Evolutionary conservation across 2,888 invertebrate genomes (phyloP).

Genomic region (Lacanobia wlatinum): DNA sequence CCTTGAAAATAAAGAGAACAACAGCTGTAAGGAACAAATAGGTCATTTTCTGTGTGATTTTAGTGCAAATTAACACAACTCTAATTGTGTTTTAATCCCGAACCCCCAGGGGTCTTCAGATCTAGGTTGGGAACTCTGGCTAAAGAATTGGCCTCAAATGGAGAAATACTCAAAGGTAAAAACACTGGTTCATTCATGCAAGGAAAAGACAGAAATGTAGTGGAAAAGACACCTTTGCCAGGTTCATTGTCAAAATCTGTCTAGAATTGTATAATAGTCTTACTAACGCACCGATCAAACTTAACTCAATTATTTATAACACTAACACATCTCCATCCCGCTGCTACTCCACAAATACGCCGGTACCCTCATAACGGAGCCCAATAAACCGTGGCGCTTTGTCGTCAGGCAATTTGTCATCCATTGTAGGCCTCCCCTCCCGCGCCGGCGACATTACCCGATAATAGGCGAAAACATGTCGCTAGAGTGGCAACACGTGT

Average conservation of each 20-base stretch:
- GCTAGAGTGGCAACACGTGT: conserved; percentile 85
- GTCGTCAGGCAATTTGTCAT: conserved; percentile 88
- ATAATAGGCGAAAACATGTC: conserved; percentile 77
- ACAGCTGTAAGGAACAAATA: too few species aligned
- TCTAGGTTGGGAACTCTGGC: background rate
- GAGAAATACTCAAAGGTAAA: background rate
- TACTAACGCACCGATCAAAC: too few species aligned
- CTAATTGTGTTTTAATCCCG: too few species aligned
- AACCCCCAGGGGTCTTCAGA: background rate
- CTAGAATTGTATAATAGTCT: too few species aligned
- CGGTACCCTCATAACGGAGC: conserved; percentile 87
- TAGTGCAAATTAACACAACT: too few species aligned
- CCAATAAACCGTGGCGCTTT: conserved; percentile 89
- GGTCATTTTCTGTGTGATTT: too few species aligned
- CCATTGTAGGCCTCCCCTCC: conserved; percentile 78
- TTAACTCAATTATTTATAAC: background rate
- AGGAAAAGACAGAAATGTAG: too few species aligned
- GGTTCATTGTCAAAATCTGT: too few species aligned
- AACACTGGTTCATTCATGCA: too few species aligned
- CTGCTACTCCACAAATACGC: conserved; percentile 75
- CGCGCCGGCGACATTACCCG: conserved; percentile 54
- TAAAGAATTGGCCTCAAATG: background rate
- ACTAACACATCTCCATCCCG: conserved; percentile 62
- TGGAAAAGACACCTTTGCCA: too few species aligned
- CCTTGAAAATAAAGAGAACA: too few species aligned